Percentiles rank a stretch among this genome's conserved stretches.
These are phyloP conservation scores for Torymus auratus DNA, from an alignment of 2,888 invertebrate species.

Conservation along the genomic window DNA sequence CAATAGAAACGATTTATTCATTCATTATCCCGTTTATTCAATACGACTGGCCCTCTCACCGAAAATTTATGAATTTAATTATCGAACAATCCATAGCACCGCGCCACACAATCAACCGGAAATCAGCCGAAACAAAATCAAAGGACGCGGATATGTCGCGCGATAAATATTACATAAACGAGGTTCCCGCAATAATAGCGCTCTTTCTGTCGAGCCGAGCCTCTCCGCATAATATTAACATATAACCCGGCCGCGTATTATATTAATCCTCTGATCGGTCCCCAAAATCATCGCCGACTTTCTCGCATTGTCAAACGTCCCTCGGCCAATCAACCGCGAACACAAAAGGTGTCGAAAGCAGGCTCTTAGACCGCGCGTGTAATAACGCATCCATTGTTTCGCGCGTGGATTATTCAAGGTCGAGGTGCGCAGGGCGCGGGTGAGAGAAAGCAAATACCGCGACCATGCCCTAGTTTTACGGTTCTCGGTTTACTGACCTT, in stretches of 20 bases:
- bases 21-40: no score
- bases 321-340: conserved; percentile 12
- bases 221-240: no score
- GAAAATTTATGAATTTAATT: no score
- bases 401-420: conserved; percentile 32
- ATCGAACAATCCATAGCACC: no score
- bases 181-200: no score
- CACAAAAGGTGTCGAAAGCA: conserved; percentile 24
- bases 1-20: no score
- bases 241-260: no score
- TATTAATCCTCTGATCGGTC: no score
- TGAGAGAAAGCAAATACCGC: conserved; percentile 50
- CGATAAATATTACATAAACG: conserved; percentile 2
- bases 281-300: conserved; percentile 18
- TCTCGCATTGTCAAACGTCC: conserved; percentile 37
- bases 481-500: conserved; percentile 46
- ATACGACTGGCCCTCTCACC: no score
- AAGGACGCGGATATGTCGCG: neutral
- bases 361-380: neutral
- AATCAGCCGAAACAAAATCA: no score
- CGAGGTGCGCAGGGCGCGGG: neutral
- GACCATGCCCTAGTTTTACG: conserved; percentile 47
- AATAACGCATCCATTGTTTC: neutral
- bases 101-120: no score
- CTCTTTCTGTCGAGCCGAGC: no score